These are phyloP conservation scores for Ceratosolen solmsi DNA, from an alignment of 1,140 invertebrate species.

Conservation along the genomic window DNA sequence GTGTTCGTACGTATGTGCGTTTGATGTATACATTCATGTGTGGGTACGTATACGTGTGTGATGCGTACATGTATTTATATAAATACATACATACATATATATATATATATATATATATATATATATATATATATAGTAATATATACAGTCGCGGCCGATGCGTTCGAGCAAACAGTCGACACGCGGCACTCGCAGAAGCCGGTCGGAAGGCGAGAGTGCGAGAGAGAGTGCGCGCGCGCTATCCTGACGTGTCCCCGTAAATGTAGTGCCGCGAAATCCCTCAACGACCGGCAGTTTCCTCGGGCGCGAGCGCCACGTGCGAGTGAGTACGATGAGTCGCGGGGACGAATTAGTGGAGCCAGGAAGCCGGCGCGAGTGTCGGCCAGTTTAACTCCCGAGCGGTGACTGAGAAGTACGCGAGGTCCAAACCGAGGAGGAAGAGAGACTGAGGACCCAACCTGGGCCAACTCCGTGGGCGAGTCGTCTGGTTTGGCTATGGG, in stretches of 20 bases:
- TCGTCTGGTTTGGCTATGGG: constrained; percentile 40
- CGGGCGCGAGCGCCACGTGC: not conserved
- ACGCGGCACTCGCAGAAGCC: constrained; percentile 63
- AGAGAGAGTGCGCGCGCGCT: not conserved
- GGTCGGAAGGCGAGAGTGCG: not conserved
- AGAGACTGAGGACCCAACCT: not conserved
- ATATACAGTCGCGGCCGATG: constrained; percentile 40
- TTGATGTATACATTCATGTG: too few species aligned
- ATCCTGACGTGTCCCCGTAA: not conserved
- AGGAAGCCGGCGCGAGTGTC: not conserved
- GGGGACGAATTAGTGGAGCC: not conserved
- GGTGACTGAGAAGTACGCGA: not conserved
- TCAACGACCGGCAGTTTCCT: not conserved
- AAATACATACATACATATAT: too few species aligned
- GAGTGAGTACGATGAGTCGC: constrained; percentile 8
- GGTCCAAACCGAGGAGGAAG: not conserved
- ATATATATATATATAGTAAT: not conserved
- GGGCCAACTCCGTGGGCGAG: not conserved
- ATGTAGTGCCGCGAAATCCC: constrained; percentile 6
- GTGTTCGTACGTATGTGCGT: not conserved
- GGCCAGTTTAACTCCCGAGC: not conserved
- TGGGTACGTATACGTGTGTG: too few species aligned
- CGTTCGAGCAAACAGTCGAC: constrained; percentile 64
- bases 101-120: too few species aligned
- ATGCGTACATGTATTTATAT: too few species aligned